phyloP scores from a whole-genome alignment of 2,797 vertebrate species.

The Molossus alvarezi region DNA sequence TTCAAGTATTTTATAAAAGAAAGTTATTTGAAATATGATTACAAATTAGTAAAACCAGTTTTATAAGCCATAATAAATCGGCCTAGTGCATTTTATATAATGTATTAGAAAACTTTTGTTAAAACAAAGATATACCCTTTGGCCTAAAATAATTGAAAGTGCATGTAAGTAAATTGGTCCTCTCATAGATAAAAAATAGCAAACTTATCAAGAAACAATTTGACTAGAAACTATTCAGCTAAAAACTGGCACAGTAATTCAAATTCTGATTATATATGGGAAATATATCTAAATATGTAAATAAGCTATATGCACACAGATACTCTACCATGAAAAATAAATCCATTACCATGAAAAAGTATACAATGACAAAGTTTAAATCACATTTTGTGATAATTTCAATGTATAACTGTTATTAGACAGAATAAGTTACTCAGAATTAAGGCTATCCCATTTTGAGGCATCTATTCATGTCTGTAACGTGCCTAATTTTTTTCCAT shows the following conservation, averaged over 20 bases:
- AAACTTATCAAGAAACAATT: slow-evolving; percentile 72
- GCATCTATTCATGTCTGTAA: not conserved
- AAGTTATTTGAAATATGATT: slow-evolving; percentile 36
- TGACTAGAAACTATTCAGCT: slow-evolving; percentile 73
- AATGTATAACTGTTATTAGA: slow-evolving; percentile 69
- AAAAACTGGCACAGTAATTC: slow-evolving; percentile 72
- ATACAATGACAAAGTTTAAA: slow-evolving; percentile 73
- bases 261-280: slow-evolving; percentile 66
- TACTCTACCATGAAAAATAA: slow-evolving; percentile 70
- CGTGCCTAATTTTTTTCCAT: slow-evolving; percentile 41
- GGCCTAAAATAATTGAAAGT: slow-evolving; percentile 67
- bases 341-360: slow-evolving; percentile 76
- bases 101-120: slow-evolving; percentile 38
- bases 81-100: slow-evolving; percentile 44
- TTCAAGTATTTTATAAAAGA: slow-evolving; percentile 28
- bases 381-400: slow-evolving; percentile 75
- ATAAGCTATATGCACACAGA: slow-evolving; percentile 67
- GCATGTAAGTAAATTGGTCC: slow-evolving; percentile 26
- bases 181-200: slow-evolving; percentile 55
- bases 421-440: slow-evolving; percentile 69
- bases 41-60: slow-evolving; percentile 52
- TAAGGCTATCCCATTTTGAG: slow-evolving; percentile 68
- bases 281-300: slow-evolving; percentile 81
- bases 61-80: slow-evolving; percentile 43
- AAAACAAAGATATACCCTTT: not conserved